Conservation (phyloP, 2,113 vertebrate genomes). For the Malurus melanocephalus region DNA sequence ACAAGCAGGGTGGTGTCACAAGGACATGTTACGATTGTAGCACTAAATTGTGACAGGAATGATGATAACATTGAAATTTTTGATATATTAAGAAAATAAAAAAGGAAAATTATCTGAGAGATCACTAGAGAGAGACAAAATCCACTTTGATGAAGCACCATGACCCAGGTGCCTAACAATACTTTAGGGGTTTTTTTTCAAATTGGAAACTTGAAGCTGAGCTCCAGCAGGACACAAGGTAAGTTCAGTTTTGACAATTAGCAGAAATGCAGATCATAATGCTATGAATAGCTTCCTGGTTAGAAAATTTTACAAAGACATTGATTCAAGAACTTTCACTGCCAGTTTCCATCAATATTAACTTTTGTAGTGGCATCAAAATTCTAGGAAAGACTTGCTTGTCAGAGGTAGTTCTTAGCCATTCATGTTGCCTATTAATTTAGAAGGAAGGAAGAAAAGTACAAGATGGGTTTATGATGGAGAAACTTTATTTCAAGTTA, state of each 20-base stretch:
- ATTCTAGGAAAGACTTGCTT: neutral
- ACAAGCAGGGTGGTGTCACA: neutral
- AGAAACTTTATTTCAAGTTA: neutral
- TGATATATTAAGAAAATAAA: neutral
- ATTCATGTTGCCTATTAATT: neutral
- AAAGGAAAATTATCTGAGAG: neutral
- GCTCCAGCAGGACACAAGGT: neutral
- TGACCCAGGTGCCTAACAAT: neutral
- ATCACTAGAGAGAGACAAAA: neutral
- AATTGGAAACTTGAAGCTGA: neutral
- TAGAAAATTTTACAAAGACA: neutral
- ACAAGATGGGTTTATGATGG: neutral
- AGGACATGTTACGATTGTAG: neutral
- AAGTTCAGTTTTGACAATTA: neutral
- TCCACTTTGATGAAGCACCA: neutral
- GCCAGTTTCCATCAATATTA: neutral
- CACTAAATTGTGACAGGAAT: neutral
- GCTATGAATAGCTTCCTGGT: neutral
- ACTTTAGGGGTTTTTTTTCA: neutral
- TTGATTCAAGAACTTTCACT: neutral
- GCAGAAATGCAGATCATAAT: neutral
- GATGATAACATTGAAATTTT: neutral
- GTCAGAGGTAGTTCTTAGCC: neutral
- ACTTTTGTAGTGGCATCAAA: neutral
- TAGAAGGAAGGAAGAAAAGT: neutral